Percentiles rank a stretch among this genome's conserved stretches.
Evolutionary conservation across 2,797 vertebrate genomes (phyloP).

Genomic region (Argya squamiceps): DNA sequence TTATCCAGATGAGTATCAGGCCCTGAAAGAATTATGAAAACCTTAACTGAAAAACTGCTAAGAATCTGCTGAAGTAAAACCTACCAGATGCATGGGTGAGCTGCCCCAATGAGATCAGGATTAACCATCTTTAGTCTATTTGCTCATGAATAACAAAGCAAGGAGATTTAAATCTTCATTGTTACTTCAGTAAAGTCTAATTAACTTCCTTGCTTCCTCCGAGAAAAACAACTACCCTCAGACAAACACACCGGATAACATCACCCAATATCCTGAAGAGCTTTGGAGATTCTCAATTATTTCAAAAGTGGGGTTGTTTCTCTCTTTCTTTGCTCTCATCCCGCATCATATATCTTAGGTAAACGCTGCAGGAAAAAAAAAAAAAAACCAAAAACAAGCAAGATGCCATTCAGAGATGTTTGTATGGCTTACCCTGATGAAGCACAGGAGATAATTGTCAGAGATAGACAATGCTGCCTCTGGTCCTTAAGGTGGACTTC

Average conservation of each 20-base stretch:
- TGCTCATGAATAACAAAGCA: slow-evolving; percentile 30
- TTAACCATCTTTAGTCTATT: neutral
- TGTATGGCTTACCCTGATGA: neutral
- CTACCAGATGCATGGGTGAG: neutral
- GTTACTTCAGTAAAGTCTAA: slow-evolving; percentile 35
- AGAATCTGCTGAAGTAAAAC: neutral
- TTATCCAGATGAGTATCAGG: neutral
- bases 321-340: neutral
- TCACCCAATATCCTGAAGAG: slow-evolving; percentile 36
- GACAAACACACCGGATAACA: slow-evolving; percentile 20
- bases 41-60: neutral
- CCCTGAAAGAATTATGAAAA: neutral
- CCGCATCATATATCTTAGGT: neutral
- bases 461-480: neutral
- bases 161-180: slow-evolving; percentile 30
- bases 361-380: neutral
- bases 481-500: neutral
- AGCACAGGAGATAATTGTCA: neutral
- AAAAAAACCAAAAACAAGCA: neutral
- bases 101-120: neutral
- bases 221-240: slow-evolving; percentile 21
- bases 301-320: neutral
- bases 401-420: neutral
- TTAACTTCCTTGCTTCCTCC: slow-evolving; percentile 32
- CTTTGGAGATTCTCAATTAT: neutral